These are phyloP conservation scores for Acanthiza pusilla DNA, from an alignment of 2,797 vertebrate genomes.

Conservation along the genomic window DNA sequence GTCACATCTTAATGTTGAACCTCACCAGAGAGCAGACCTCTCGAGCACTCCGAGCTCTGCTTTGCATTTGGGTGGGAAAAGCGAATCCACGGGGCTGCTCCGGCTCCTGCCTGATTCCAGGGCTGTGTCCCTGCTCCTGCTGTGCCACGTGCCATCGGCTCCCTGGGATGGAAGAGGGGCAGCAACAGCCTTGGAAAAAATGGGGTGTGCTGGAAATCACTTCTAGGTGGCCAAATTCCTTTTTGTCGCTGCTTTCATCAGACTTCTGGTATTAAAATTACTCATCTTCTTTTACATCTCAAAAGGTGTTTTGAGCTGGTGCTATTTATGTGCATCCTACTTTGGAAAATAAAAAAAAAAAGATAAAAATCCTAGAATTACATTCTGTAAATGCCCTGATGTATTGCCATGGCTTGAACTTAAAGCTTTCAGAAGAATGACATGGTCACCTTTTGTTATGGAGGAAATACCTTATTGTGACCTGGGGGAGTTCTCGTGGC, in stretches of 20 bases:
- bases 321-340: background rate
- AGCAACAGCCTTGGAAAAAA: fast-evolving
- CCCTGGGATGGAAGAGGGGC: fast-evolving
- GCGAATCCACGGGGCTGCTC: fast-evolving
- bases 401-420: background rate
- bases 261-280: background rate
- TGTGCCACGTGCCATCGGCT: fast-evolving
- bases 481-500: background rate
- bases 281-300: background rate
- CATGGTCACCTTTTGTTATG: background rate
- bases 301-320: fast-evolving
- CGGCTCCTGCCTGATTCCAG: background rate
- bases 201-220: background rate
- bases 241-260: fast-evolving
- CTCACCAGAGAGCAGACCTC: conserved; percentile 65
- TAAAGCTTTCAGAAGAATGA: background rate
- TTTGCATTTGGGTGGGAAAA: conserved; percentile 61
- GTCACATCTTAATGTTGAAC: conserved; percentile 70
- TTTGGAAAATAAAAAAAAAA: background rate
- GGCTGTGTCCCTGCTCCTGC: background rate
- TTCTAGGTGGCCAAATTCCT: background rate
- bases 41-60: background rate
- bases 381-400: background rate
- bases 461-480: background rate
- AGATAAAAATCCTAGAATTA: fast-evolving